Evolutionary conservation across 2,888 invertebrate genomes (phyloP).

Genomic region (Volucella zonaria): DNA sequence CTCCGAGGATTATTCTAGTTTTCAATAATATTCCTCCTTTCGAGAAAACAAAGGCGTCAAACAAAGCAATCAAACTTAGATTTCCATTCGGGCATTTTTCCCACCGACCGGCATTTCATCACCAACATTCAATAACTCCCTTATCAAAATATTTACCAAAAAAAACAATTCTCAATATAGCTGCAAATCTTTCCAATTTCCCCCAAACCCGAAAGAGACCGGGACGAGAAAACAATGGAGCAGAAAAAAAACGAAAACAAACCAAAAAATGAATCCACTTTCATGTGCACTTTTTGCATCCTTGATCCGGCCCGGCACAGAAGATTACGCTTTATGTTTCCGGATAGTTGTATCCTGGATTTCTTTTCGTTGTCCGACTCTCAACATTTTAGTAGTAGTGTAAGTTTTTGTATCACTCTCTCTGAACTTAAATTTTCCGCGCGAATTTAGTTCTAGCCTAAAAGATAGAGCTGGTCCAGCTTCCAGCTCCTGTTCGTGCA

Average conservation of each 20-base stretch:
- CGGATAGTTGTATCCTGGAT: constrained; percentile 73
- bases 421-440: constrained; percentile 67
- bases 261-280: constrained; percentile 52
- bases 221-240: neutral
- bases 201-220: constrained; percentile 34
- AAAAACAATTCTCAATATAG: constrained; percentile 29
- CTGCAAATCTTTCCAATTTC: constrained; percentile 45
- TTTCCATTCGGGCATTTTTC: no score
- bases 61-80: no score
- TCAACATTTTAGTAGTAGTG: constrained; percentile 19
- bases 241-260: neutral
- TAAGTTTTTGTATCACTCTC: constrained; percentile 30
- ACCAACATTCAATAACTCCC: constrained; percentile 17
- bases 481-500: constrained; percentile 4
- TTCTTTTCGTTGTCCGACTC: constrained; percentile 73
- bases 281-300: constrained; percentile 64
- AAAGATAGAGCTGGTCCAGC: constrained; percentile 22
- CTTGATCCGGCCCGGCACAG: constrained; percentile 70
- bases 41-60: no score
- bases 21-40: no score
- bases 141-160: constrained; percentile 46
- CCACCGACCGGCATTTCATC: no score
- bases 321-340: constrained; percentile 78
- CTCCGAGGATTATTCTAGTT: no score
- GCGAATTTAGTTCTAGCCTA: constrained; percentile 63